Evolutionary conservation across 2,113 vertebrate genomes (phyloP).

Genomic region (Polypterus senegalus): DNA sequence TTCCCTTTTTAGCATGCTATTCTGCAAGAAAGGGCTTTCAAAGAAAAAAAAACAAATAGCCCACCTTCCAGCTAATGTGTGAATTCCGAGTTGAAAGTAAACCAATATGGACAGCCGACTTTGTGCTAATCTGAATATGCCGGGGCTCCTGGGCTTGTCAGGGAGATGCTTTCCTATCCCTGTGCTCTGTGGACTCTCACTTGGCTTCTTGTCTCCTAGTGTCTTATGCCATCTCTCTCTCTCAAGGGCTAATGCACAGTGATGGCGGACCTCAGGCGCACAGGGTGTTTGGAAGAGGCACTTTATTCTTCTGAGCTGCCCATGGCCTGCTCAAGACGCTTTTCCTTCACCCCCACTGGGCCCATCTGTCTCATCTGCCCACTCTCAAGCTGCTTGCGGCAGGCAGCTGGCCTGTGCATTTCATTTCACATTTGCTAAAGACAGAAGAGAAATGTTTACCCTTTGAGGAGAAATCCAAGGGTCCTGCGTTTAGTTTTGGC

Average conservation of each 20-base stretch:
- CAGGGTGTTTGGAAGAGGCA: slow-evolving; percentile 32
- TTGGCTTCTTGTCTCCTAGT: slow-evolving; percentile 26
- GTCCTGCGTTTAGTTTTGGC: not conserved
- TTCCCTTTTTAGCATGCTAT: too few species aligned
- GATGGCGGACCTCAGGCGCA: slow-evolving; percentile 31
- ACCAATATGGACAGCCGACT: not conserved
- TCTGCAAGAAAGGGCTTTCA: too few species aligned
- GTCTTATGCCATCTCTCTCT: slow-evolving; percentile 14
- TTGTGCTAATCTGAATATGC: not conserved
- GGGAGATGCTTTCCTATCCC: slow-evolving; percentile 19
- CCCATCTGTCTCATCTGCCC: slow-evolving; percentile 44
- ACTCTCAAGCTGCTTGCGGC: slow-evolving; percentile 38
- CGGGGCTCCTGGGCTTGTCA: not conserved
- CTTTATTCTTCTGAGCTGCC: slow-evolving; percentile 40
- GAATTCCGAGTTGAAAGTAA: too few species aligned
- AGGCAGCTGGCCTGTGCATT: slow-evolving; percentile 38
- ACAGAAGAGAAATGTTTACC: slow-evolving; percentile 27
- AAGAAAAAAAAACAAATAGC: too few species aligned
- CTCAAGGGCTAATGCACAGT: slow-evolving; percentile 30
- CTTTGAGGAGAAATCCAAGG: slow-evolving; percentile 11
- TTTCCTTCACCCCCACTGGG: slow-evolving; percentile 40
- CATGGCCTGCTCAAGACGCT: slow-evolving; percentile 30
- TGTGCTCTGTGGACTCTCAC: slow-evolving; percentile 27
- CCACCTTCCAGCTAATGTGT: too few species aligned
- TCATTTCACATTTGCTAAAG: slow-evolving; percentile 27